Evolutionary conservation across 2,797 vertebrate species (phyloP).

Genomic region (Erithacus rubecula): DNA sequence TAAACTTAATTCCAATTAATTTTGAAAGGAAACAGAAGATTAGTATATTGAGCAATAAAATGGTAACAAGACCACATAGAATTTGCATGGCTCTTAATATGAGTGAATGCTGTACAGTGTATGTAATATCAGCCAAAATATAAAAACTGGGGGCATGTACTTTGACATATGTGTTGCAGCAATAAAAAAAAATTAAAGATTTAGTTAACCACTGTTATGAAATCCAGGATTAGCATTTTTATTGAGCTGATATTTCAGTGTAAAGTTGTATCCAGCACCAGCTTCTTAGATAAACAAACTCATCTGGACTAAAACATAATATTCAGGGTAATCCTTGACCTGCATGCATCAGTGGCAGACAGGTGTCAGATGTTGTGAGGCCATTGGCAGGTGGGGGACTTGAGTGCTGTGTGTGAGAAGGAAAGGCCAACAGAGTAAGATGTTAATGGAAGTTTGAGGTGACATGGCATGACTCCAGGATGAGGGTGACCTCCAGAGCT

Average conservation of each 20-base stretch:
- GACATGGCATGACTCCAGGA: neutral
- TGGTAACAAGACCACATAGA: neutral
- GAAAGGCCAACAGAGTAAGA: neutral
- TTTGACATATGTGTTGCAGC: neutral
- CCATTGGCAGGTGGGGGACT: neutral
- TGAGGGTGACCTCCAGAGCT: neutral
- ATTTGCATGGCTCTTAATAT: neutral
- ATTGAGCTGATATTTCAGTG: neutral
- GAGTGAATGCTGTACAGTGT: neutral
- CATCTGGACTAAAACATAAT: neutral
- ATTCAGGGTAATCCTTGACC: neutral
- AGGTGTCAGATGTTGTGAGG: neutral
- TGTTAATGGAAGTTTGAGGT: neutral
- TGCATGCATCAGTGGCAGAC: neutral
- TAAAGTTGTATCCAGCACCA: neutral
- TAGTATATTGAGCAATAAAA: neutral
- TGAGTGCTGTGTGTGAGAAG: neutral
- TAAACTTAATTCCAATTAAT: conserved; percentile 61
- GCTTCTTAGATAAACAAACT: neutral
- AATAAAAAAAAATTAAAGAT: neutral
- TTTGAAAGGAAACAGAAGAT: neutral
- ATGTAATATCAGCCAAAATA: neutral
- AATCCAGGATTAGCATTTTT: neutral
- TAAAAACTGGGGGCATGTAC: neutral
- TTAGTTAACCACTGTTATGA: neutral